These are phyloP conservation scores for Drosophila barbarae DNA, from an alignment of 2,888 invertebrate species.

Conservation along the genomic window DNA sequence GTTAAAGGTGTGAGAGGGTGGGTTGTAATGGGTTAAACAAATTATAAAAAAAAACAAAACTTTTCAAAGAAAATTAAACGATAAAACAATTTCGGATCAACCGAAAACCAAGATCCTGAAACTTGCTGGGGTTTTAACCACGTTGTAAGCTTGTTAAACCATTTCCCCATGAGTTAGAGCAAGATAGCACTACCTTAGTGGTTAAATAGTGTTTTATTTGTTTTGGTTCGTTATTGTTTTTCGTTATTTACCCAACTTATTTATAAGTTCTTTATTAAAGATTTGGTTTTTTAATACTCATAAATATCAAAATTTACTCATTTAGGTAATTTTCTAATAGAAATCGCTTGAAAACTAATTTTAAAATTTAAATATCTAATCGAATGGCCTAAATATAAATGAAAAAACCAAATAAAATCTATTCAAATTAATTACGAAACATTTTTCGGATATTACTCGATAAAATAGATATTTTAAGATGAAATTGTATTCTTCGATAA, in stretches of 20 bases:
- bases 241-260: no score
- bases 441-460: not conserved
- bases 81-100: not conserved
- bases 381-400: not conserved
- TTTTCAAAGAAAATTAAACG: not conserved
- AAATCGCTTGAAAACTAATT: not conserved
- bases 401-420: not conserved
- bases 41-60: not conserved
- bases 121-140: constrained; percentile 7
- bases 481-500: not conserved
- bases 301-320: no score
- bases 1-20: constrained; percentile 5
- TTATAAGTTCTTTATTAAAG: no score
- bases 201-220: not conserved
- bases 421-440: not conserved
- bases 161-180: not conserved
- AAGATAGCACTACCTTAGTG: not conserved
- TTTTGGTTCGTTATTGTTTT: no score
- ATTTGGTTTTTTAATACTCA: no score
- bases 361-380: not conserved
- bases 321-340: not conserved
- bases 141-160: not conserved
- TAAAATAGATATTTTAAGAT: not conserved
- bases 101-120: constrained; percentile 10
- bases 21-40: constrained; percentile 22